Conservation (phyloP, 2,113 vertebrate genomes). For the Spea multiplicata region DNA sequence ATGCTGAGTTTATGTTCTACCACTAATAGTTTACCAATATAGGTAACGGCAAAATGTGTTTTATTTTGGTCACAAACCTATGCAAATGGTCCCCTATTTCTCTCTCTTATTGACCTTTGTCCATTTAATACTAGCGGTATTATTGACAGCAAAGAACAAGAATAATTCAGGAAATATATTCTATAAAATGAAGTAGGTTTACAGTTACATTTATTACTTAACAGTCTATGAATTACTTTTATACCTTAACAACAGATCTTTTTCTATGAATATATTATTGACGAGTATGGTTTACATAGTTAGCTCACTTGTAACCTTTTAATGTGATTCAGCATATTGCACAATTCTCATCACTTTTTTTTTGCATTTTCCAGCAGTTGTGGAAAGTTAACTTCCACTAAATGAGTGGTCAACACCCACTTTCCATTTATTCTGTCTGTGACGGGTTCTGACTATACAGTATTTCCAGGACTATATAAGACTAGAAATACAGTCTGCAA, state of each 20-base stretch:
- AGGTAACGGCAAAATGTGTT: too few relatives aligned
- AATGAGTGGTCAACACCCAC: slow-evolving; percentile 41
- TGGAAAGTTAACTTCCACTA: slow-evolving; percentile 74
- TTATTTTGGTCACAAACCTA: too few relatives aligned
- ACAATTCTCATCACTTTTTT: slow-evolving; percentile 62
- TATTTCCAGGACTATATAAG: slow-evolving; percentile 67
- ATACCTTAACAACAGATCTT: not conserved
- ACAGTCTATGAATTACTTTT: not conserved
- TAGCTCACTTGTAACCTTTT: not conserved
- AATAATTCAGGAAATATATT: not conserved
- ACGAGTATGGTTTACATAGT: not conserved
- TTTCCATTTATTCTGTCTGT: slow-evolving; percentile 37
- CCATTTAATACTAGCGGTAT: too few relatives aligned
- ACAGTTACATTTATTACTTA: not conserved
- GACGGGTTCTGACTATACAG: slow-evolving; percentile 60
- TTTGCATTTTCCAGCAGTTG: slow-evolving; percentile 64
- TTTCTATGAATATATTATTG: slow-evolving; percentile 6
- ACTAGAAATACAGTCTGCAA: slow-evolving; percentile 45
- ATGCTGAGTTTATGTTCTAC: too few relatives aligned
- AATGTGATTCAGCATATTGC: slow-evolving; percentile 49
- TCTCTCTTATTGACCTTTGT: too few relatives aligned
- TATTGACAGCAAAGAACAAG: not conserved
- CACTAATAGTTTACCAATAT: too few relatives aligned
- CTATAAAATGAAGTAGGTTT: not conserved
- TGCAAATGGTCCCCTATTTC: too few relatives aligned